These are phyloP conservation scores for Hemiscyllium ocellatum DNA, from an alignment of 2,113 vertebrate species.

Conservation along the genomic window DNA sequence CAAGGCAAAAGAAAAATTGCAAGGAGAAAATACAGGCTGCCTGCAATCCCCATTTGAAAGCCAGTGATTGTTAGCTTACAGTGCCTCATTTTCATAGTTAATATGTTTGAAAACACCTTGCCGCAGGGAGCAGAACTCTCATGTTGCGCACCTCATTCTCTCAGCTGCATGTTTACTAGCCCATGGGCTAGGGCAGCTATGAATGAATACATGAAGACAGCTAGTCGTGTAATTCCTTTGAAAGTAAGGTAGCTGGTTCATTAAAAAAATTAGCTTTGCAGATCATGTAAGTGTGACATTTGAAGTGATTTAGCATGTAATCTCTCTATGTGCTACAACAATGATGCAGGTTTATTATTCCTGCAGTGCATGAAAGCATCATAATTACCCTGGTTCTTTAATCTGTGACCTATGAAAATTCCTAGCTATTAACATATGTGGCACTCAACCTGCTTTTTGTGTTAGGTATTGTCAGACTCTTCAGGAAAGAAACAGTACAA, in stretches of 20 bases:
- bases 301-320: neutral
- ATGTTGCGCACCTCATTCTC: neutral
- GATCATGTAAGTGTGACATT: neutral
- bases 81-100: constrained; percentile 48
- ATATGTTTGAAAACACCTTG: constrained; percentile 44
- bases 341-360: neutral
- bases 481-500: neutral
- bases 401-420: neutral
- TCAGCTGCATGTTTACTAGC: neutral
- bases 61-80: constrained; percentile 41
- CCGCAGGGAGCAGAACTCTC: constrained; percentile 37
- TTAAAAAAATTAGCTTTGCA: neutral
- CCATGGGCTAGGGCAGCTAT: neutral
- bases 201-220: neutral
- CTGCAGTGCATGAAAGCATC: neutral
- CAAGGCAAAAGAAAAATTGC: neutral
- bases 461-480: neutral
- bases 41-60: neutral
- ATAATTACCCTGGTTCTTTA: neutral
- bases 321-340: neutral
- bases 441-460: neutral
- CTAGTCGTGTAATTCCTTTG: neutral
- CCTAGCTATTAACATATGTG: neutral
- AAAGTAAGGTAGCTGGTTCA: neutral
- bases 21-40: neutral